Base-by-base conservation (phyloP, 2,113 vertebrate species). In the Orthochromis malagaraziensis region DNA sequence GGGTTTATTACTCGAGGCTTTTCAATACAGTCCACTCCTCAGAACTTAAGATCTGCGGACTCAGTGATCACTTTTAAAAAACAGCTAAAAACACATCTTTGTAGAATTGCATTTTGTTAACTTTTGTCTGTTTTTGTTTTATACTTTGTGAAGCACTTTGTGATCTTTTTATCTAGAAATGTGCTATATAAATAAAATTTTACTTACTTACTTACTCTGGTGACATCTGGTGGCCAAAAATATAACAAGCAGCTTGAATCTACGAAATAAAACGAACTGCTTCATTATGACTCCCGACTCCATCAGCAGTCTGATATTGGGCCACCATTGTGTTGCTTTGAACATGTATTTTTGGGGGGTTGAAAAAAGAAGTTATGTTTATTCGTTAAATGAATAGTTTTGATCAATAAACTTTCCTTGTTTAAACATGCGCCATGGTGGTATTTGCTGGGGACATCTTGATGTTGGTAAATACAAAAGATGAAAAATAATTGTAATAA, bases 1-100 rank as follows among this genome's bases (percentile, higher is more conserved):
- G 7, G 47, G 7, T 49, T 49, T 9, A 49, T 49, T 19, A 19
- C 0, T 19, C 0, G 4, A 49, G 7, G 7, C 47, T 9, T 49
- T 49, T 49, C 47, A 49, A 49, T 5, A 9, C 47, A 49, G 47
- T 19, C 47, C 16, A 5, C 47, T 49, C 7, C 14, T 47, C 45
- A 17, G 14, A 47, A 47, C 45, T 47, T 17, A 47, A 47, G 45
- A 16, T 47, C 42, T 16, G 42, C n/a, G n/a, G n/a, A n/a, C n/a
- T n/a, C n/a, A n/a, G n/a, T n/a, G n/a, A n/a, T 47, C 45, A 47
- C 45, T 47, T 47, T 47, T 47, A 16, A 47, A 47, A 47, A 47
- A 45, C 14, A 47, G 7, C 45, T 45, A 45, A 45, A 1, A 16
- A 45, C 42, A 47, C 45, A 47, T 47, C 4, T 47, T 47, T 16